These are phyloP conservation scores for Iphiclides podalirius DNA, from an alignment of 2,888 invertebrate genomes.

Conservation along the genomic window DNA sequence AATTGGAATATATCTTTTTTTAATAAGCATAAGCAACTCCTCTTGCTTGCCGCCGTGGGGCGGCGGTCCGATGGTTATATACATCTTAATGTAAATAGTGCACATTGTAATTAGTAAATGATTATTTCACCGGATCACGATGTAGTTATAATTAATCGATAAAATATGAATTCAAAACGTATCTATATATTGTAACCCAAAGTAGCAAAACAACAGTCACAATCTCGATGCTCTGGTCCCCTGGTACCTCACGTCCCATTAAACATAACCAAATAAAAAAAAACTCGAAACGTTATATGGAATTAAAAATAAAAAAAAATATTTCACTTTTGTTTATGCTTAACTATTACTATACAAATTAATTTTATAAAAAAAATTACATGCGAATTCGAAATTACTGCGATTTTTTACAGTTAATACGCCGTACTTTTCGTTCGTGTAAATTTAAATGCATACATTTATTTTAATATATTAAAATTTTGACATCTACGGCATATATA, in stretches of 20 bases:
- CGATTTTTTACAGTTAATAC: neutral
- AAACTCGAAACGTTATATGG: constrained; percentile 13
- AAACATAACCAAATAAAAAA: constrained; percentile 43
- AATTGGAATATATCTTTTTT: constrained; percentile 65
- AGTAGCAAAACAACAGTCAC: constrained; percentile 44
- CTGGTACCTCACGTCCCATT: constrained; percentile 40
- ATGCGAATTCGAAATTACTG: constrained; percentile 2
- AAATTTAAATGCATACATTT: no score
- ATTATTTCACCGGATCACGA: constrained; percentile 64
- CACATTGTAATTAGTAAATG: constrained; percentile 50
- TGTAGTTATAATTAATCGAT: constrained; percentile 39
- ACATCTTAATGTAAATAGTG: constrained; percentile 53
- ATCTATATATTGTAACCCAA: constrained; percentile 39
- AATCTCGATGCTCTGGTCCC: constrained; percentile 57
- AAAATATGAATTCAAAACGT: constrained; percentile 32
- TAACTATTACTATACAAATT: constrained; percentile 11
- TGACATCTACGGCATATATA: no score
- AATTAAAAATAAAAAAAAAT: constrained; percentile 9
- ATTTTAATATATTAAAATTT: no score
- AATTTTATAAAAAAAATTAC: constrained; percentile 1
- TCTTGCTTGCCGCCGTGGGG: constrained; percentile 38
- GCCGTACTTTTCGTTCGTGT: no score
- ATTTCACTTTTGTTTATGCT: constrained; percentile 1
- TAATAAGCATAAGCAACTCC: constrained; percentile 70
- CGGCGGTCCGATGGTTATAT: constrained; percentile 39